Conservation (phyloP, 2,797 vertebrate genomes). For the Heterohyrax brucei region DNA sequence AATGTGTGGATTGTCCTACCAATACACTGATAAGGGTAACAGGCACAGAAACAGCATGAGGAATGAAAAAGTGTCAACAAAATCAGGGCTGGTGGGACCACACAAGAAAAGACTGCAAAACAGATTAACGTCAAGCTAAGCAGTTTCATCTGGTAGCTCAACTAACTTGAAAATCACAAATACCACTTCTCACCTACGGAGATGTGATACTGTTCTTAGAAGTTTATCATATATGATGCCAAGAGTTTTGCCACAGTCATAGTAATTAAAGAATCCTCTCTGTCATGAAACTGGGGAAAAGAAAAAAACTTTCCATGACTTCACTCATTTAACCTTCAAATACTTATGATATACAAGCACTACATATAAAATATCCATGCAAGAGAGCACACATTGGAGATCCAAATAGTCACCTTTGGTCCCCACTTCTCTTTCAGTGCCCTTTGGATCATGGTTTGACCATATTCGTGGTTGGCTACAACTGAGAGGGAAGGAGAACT, state of each 20-base stretch:
- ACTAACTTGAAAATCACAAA: background rate
- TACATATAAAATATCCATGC: too few species aligned
- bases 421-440: constrained; percentile 85
- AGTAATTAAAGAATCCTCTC: background rate
- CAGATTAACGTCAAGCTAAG: background rate
- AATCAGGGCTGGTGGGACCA: too few species aligned
- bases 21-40: too few species aligned
- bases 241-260: background rate
- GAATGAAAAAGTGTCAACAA: too few species aligned
- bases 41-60: too few species aligned
- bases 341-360: background rate
- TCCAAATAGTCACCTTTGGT: background rate
- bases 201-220: background rate
- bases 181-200: background rate
- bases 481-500: constrained; percentile 90
- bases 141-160: background rate
- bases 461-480: constrained; percentile 92
- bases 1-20: too few species aligned
- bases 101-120: background rate
- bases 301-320: background rate
- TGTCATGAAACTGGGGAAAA: background rate
- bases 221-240: background rate
- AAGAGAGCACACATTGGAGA: background rate
- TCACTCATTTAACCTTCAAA: too few species aligned
- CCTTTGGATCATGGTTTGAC: constrained; percentile 94